phyloP scores from a whole-genome alignment of 2,888 invertebrate genomes.

The Phlogophora meticulosa region DNA sequence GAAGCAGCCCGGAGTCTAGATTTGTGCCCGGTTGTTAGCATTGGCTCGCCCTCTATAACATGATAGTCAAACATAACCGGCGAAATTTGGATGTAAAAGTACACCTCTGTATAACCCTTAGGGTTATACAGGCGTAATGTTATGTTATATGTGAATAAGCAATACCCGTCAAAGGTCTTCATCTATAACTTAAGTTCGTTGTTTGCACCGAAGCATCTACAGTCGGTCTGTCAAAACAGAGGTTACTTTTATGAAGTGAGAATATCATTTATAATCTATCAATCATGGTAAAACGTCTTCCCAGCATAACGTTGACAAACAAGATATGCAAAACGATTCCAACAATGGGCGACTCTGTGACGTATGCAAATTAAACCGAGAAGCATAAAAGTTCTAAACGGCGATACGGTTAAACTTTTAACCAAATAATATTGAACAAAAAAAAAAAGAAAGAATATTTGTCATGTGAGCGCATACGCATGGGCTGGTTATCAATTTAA shows the following conservation, averaged over 20 bases:
- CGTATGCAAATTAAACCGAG: conserved; percentile 80
- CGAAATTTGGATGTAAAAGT: no score
- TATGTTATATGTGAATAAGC: no score
- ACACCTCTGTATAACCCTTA: no score
- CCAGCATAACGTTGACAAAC: conserved; percentile 82
- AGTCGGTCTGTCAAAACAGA: conserved; percentile 61
- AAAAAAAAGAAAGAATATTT: conserved; percentile 75
- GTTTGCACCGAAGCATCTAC: no score
- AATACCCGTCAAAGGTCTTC: no score
- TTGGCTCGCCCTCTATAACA: no score
- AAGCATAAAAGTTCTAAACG: conserved; percentile 76
- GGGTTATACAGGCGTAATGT: no score
- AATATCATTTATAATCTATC: conserved; percentile 78
- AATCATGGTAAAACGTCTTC: conserved; percentile 82
- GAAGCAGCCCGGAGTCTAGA: no score
- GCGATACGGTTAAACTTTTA: conserved; percentile 87
- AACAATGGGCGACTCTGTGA: conserved; percentile 67
- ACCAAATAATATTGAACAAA: conserved; percentile 85
- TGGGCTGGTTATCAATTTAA: conserved; percentile 90
- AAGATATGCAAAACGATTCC: conserved; percentile 79
- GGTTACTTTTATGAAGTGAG: conserved; percentile 77
- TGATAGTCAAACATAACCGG: no score
- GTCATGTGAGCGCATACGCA: conserved; percentile 83
- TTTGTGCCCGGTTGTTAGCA: no score
- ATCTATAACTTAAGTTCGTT: no score